Evolutionary conservation across 1,140 invertebrate genomes (phyloP).

Genomic region (Platyscapa corneri): DNA sequence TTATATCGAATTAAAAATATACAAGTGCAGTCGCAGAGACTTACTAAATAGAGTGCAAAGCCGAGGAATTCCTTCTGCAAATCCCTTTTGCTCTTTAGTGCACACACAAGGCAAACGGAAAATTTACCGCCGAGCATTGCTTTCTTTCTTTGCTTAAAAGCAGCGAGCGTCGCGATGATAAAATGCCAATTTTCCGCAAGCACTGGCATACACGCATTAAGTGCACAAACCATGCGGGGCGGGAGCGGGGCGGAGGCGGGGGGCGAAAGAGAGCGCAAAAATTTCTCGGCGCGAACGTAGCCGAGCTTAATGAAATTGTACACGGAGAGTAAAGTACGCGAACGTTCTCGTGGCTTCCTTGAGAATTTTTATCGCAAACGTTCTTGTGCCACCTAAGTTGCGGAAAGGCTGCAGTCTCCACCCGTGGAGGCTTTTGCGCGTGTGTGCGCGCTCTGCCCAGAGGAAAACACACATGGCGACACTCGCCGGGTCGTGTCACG

Average conservation of each 20-base stretch:
- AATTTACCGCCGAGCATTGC: neutral
- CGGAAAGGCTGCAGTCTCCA: no score
- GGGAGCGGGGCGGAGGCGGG: neutral
- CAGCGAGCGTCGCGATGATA: constrained; percentile 1
- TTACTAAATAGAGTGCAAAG: neutral
- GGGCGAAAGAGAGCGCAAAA: constrained; percentile 4
- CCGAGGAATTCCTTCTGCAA: neutral
- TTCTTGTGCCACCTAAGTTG: neutral
- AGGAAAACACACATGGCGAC: constrained; percentile 23
- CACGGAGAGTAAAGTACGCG: neutral
- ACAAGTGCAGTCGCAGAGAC: neutral
- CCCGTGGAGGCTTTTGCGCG: neutral
- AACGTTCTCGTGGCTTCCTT: neutral
- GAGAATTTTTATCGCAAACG: constrained; percentile 25
- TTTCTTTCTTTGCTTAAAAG: neutral
- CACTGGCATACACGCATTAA: neutral
- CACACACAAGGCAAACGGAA: neutral
- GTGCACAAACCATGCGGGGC: neutral
- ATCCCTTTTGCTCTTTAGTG: neutral
- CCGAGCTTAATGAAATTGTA: constrained; percentile 42
- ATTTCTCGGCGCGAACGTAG: constrained; percentile 12
- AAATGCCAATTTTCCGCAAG: constrained; percentile 38
- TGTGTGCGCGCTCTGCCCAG: no score
- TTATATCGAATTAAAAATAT: neutral
- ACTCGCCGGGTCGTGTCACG: constrained; percentile 25